These are phyloP conservation scores for Apamea sordens DNA, from an alignment of 2,888 invertebrate genomes.

Conservation along the genomic window DNA sequence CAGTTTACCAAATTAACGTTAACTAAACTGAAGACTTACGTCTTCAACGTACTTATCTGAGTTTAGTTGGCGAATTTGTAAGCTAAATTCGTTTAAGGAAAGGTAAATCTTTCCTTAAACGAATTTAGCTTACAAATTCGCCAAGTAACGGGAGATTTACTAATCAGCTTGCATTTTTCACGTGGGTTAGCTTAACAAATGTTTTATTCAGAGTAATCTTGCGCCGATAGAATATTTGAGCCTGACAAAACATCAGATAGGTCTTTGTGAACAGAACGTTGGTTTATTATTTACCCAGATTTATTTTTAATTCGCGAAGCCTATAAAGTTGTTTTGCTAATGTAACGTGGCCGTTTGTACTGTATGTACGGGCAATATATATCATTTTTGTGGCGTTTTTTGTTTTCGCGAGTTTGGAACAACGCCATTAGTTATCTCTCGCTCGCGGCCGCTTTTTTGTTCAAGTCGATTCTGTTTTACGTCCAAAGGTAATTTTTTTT, in stretches of 20 bases:
- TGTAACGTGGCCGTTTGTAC: conserved; percentile 50
- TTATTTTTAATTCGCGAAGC: conserved; percentile 63
- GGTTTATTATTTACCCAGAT: conserved; percentile 66
- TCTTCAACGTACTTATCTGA: no score
- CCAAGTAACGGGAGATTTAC: conserved; percentile 51
- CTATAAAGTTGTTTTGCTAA: conserved; percentile 69
- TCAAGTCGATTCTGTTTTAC: conserved; percentile 65
- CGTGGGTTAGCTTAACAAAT: conserved; percentile 45
- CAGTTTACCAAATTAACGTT: conserved; percentile 47
- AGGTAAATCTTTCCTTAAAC: conserved; percentile 24
- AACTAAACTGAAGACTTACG: conserved; percentile 17
- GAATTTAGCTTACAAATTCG: conserved; percentile 56
- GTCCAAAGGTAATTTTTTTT: conserved; percentile 53
- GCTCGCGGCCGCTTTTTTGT: conserved; percentile 60
- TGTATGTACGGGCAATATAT: conserved; percentile 58
- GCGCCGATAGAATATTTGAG: conserved; percentile 70
- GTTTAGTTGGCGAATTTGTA: no score
- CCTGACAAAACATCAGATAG: conserved; percentile 72
- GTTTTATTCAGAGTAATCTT: conserved; percentile 67
- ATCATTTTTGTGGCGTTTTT: conserved; percentile 68
- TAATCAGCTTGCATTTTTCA: conserved; percentile 65
- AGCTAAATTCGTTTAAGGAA: no score
- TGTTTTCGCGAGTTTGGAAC: conserved; percentile 72
- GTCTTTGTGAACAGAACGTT: conserved; percentile 65
- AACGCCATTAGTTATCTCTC: conserved; percentile 72